Percentiles rank a stretch among this genome's conserved stretches.
These are phyloP conservation scores for Phlogophora meticulosa DNA, from an alignment of 2,888 invertebrate species.

Conservation along the genomic window DNA sequence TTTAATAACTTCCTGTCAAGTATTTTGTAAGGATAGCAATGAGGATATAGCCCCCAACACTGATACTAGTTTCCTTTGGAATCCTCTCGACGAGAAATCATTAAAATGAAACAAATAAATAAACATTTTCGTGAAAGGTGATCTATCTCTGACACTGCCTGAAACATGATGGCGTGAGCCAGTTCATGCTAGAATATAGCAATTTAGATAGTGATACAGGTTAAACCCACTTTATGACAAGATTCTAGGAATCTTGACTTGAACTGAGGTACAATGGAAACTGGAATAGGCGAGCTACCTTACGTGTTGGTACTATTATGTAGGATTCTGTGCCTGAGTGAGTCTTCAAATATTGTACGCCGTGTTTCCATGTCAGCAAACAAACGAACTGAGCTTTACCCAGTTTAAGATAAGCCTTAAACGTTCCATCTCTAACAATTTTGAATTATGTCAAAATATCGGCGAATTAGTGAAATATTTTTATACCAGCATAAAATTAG, in stretches of 20 bases:
- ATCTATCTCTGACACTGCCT: background rate
- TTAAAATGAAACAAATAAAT: conserved; percentile 8
- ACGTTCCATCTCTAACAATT: background rate
- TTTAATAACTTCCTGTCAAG: conserved; percentile 42
- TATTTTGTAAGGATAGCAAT: conserved; percentile 26
- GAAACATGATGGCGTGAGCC: background rate
- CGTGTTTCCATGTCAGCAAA: background rate
- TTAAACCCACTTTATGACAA: background rate
- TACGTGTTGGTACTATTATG: too few relatives aligned
- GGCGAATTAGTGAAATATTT: background rate
- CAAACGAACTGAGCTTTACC: background rate
- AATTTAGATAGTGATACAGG: background rate
- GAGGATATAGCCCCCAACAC: conserved; percentile 4
- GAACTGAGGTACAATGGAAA: background rate
- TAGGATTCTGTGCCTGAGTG: too few relatives aligned
- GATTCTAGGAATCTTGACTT: conserved; percentile 2
- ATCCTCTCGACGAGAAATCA: conserved; percentile 8
- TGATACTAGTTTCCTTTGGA: conserved; percentile 1
- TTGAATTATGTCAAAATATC: background rate
- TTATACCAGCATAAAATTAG: background rate
- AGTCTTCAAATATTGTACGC: background rate
- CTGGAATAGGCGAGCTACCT: background rate
- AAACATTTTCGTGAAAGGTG: conserved; percentile 5
- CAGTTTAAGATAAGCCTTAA: background rate
- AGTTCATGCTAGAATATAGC: background rate